Evolutionary conservation across 2,888 invertebrate genomes (phyloP).

Genomic region (Cerastis rubricosa): DNA sequence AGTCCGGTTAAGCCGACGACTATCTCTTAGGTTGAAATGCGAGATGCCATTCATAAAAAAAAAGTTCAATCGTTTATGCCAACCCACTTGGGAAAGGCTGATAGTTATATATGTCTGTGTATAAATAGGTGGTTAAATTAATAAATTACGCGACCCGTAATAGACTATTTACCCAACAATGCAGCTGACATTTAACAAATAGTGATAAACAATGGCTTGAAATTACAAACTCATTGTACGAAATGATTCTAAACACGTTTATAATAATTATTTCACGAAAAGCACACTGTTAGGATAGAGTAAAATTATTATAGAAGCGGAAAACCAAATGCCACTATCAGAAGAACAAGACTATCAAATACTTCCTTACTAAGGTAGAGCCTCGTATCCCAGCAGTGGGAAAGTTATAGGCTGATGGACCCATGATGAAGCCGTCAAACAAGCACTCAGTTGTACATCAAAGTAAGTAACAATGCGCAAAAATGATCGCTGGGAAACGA

Average conservation of each 20-base stretch:
- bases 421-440: no score
- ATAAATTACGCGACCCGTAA: background rate
- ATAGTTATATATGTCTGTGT: background rate
- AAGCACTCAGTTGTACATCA: no score
- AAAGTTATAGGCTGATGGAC: background rate
- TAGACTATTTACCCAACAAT: background rate
- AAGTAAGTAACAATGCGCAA: no score
- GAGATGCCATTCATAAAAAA: no score
- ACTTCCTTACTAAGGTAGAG: background rate
- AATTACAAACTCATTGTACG: slow-evolving; percentile 22
- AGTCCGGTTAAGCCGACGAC: no score
- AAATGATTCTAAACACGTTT: slow-evolving; percentile 29
- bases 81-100: no score
- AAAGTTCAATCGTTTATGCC: no score
- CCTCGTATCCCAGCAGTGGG: background rate
- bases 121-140: background rate
- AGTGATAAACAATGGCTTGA: slow-evolving; percentile 4
- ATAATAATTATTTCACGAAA: slow-evolving; percentile 44
- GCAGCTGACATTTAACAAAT: slow-evolving; percentile 10
- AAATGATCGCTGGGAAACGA: no score
- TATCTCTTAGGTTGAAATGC: no score
- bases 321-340: background rate
- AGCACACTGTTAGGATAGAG: slow-evolving; percentile 10
- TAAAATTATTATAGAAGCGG: background rate
- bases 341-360: background rate